Base-by-base conservation (phyloP, 2,113 vertebrate species). In the Paramisgurnus dabryanus region DNA sequence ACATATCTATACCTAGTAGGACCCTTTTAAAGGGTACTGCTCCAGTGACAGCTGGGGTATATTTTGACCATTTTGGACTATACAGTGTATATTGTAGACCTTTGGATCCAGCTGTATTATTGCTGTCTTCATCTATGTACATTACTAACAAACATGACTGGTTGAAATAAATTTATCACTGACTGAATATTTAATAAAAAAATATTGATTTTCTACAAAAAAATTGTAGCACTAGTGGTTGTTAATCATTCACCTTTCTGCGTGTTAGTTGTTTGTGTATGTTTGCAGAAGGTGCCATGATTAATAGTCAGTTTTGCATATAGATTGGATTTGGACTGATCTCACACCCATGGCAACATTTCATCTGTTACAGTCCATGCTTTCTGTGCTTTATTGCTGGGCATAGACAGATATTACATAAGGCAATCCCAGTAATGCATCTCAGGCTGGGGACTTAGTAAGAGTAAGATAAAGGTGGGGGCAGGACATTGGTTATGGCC, bases 241-340 rank as follows among this genome's bases (percentile, higher is more conserved):
- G 57, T 74, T 22, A 74, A 47, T 81, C 34, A 40, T 58, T 40
- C 18, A 10, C 6, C 50, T 18, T 49, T 50, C n/a, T 8, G 49
- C 15, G 66, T 50, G n/a, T 67, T 27, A 57, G 66, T 34, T 86
- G 67, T 85, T 66, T 81, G 72, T 57, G 45, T 50, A 40, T 72
- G 76, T 70, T 64, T 79, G 78, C 39, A 40, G 60, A 39, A 61
- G 61, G 71, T 47, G 40, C n/a, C 22, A 41, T 84, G 83, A 84
- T 84, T 84, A 84, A 84, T 75, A 64, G 75, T 22, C 11, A 39
- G 68, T 84, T 84, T 84, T 84, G 83, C 83, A 84, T 84, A 78
- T 84, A 84, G 83, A 84, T 84, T 84, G 83, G 64, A 81, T 84
- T 78, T 65, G 4, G 40, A 15, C 75, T 68, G 75, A 84, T 78